Percentiles rank a stretch among this genome's conserved stretches.
Conservation (phyloP, 2,113 vertebrate genomes). For the Tonatia bakeri region DNA sequence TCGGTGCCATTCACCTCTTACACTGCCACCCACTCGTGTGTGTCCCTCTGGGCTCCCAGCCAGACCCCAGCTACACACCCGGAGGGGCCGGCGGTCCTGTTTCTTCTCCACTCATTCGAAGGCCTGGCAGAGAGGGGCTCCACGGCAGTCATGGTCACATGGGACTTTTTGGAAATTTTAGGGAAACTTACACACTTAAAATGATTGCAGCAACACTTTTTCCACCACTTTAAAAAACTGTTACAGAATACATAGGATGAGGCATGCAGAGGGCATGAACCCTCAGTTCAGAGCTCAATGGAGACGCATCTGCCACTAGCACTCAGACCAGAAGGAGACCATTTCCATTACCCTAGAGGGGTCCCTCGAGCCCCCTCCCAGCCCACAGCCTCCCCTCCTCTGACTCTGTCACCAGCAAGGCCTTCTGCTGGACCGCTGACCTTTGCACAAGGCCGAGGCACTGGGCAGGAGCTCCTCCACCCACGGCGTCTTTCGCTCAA, state of each 20-base stretch:
- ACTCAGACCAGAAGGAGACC: not conserved
- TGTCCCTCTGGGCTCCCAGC: not conserved
- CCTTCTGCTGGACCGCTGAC: not conserved
- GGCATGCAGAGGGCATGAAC: not conserved
- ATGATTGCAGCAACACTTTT: not conserved
- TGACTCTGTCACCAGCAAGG: not conserved
- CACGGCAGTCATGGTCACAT: not conserved
- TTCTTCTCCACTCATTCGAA: not conserved
- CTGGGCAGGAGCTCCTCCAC: not conserved
- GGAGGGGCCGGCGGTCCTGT: not conserved
- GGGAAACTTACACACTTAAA: not conserved
- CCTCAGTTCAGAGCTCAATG: not conserved
- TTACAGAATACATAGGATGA: not conserved
- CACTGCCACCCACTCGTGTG: not conserved
- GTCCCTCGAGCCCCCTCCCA: not conserved
- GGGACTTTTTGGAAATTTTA: not conserved
- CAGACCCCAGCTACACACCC: not conserved
- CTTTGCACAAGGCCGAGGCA: not conserved
- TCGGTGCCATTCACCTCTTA: not conserved
- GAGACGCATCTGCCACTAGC: not conserved
- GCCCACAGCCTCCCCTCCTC: no score
- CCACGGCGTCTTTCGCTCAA: accelerated
- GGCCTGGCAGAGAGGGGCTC: not conserved
- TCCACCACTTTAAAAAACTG: not conserved
- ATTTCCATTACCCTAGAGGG: not conserved